Conservation (phyloP, 2,888 invertebrate genomes). For the Venustoraphidia nigricollis region DNA sequence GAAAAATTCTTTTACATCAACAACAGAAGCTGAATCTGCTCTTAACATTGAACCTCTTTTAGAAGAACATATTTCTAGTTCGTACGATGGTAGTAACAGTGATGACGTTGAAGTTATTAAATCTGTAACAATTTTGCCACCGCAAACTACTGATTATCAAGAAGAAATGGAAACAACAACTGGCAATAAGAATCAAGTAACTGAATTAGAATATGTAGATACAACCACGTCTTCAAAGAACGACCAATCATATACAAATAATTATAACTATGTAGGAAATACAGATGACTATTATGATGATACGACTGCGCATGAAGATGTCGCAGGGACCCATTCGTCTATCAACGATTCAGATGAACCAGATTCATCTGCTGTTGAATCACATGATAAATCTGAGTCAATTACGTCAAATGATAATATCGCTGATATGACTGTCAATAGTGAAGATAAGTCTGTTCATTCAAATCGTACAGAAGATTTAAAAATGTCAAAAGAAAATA, state of each 20-base stretch:
- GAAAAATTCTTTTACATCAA: constrained; percentile 20
- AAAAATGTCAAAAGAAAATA: too few species aligned
- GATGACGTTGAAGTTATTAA: constrained; percentile 39
- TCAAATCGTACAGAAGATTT: too few species aligned
- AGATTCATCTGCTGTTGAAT: too few species aligned
- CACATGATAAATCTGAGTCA: too few species aligned
- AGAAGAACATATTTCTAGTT: constrained; percentile 32
- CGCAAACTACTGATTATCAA: constrained; percentile 5
- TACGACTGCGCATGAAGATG: constrained; percentile 8
- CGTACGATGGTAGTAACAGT: constrained; percentile 10
- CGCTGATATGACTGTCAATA: too few species aligned
- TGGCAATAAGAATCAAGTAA: constrained; percentile 1
- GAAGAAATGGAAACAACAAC: constrained; percentile 5
- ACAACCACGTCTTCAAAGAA: neutral
- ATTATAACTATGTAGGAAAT: constrained; percentile 6
- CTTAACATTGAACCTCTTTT: constrained; percentile 39
- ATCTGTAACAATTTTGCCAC: constrained; percentile 16
- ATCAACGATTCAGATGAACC: too few species aligned
- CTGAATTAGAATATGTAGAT: neutral
- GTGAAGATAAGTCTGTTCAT: too few species aligned
- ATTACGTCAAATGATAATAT: too few species aligned
- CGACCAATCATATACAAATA: constrained; percentile 3
- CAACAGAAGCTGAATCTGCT: constrained; percentile 13
- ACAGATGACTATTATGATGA: constrained; percentile 12
- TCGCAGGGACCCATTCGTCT: constrained; percentile 5